These are phyloP conservation scores for Misgurnus anguillicaudatus DNA, from an alignment of 2,113 vertebrate species.

Conservation along the genomic window DNA sequence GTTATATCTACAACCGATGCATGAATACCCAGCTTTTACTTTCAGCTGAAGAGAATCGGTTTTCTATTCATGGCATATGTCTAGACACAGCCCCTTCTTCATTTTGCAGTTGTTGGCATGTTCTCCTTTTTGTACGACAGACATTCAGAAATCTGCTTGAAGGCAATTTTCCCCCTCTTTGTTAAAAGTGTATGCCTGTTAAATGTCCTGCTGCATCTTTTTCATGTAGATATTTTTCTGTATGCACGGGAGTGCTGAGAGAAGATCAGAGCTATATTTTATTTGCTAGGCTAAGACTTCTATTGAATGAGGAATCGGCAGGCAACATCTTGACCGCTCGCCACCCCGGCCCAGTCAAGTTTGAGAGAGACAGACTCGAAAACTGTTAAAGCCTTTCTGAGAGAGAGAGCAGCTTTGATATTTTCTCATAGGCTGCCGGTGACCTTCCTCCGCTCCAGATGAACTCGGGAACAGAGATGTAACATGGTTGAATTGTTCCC, in stretches of 20 bases:
- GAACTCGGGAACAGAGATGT: conserved; percentile 63
- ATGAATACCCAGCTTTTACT: conserved; percentile 41
- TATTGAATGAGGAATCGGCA: conserved; percentile 60
- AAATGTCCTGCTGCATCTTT: conserved; percentile 26
- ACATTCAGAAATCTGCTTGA: conserved; percentile 20
- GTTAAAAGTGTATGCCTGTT: conserved; percentile 25
- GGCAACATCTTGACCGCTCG: conserved; percentile 59
- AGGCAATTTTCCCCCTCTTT: conserved; percentile 34
- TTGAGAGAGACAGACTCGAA: conserved; percentile 59
- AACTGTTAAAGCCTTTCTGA: conserved; percentile 28
- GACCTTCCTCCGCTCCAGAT: conserved; percentile 73
- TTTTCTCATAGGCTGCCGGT: conserved; percentile 65
- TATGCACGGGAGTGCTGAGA: conserved; percentile 28
- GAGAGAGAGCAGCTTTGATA: conserved; percentile 66
- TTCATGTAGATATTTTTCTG: conserved; percentile 25
- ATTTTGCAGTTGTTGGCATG: conserved; percentile 26
- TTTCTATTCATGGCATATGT: conserved; percentile 34
- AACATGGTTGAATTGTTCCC: conserved; percentile 67
- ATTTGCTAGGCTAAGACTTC: conserved; percentile 55
- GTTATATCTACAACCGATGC: conserved; percentile 44
- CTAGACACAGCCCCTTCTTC: conserved; percentile 1
- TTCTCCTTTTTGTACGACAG: conserved; percentile 28
- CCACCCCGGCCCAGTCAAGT: conserved; percentile 52
- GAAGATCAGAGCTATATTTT: conserved; percentile 52
- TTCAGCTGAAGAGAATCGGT: conserved; percentile 19